Base-by-base conservation (phyloP, 2,888 invertebrate genomes). In the Scaptomyza cyrtandrae region DNA sequence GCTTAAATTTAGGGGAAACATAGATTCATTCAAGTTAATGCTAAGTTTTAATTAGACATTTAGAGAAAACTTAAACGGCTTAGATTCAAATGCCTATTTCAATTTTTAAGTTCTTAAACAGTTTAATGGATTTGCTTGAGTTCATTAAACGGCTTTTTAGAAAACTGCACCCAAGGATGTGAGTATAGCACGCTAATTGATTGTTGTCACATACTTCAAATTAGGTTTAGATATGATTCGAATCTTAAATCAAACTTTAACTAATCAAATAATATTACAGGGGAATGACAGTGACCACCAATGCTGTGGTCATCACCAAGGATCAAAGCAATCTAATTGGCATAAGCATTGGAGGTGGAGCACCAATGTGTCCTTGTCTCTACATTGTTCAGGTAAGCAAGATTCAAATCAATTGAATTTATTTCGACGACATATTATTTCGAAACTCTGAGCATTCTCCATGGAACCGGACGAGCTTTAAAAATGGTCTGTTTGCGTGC, bases 211-310 rank as follows among this genome's bases (percentile, higher is more conserved):
- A 39, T 33, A 41, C 41, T 56, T 14, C 0, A 14, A 46, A 19
- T 50, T 70, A 53, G 56, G 43, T 33, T 10, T 53, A 60, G 54
- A 35, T 27, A 0, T 5, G 24, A 24, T 24, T 24, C 10, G 2
- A n/a, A 0, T 24, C 1, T 5, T 1, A 9, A n/a, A 11, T 10
- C 7, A 3, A 57, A 35, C 3, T 29, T 6, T 0, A 33, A 1
- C n/a, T 31, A 27, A 54, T 29, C 6, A 11, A 16, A 29, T 13
- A 10, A 14, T 29, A 16, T 48, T 48, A 35, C 46, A 99, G 99
- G 98, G 99, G 99, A 0, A 98, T 99, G 98, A 98, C 97, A 29
- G 96, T 99, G 24, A 98, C 98, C 1, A 98, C 98, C 6, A 99
- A 98, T 19, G 97, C 96, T 87, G 96, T 99, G 2, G 94, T 95